A percentile compares a stretch with the other conserved stretches of the same genome.
Conservation (phyloP, 2,888 invertebrate species). For the Ptilodon capucinus region DNA sequence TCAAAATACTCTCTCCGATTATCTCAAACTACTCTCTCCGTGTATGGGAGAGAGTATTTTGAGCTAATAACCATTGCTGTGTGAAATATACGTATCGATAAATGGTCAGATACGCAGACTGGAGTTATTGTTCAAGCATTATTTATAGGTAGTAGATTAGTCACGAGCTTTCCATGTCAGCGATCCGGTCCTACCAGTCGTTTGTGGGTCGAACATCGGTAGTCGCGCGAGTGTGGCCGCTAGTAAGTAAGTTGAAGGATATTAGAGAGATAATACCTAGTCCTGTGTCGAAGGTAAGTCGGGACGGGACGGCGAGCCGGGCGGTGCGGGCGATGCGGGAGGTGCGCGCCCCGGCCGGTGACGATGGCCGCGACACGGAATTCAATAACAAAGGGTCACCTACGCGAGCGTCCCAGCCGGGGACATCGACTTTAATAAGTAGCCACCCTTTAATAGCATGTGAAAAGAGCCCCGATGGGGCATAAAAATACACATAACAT, state of each 20-base stretch:
- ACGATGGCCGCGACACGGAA: background rate
- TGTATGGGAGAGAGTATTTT: background rate
- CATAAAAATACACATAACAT: too few relatives aligned
- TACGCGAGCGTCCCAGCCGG: background rate
- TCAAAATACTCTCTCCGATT: too few relatives aligned
- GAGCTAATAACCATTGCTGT: background rate
- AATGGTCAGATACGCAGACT: background rate
- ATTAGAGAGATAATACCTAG: background rate
- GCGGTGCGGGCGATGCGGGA: background rate
- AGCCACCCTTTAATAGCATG: too few relatives aligned
- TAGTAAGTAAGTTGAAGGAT: constrained; percentile 20
- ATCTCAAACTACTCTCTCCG: too few relatives aligned
- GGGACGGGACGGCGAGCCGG: too few relatives aligned
- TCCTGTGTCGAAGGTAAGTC: background rate
- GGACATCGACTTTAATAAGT: background rate
- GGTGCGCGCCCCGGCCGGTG: background rate
- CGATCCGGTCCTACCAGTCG: constrained; percentile 16
- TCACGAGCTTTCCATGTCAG: constrained; percentile 12
- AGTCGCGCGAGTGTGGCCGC: background rate
- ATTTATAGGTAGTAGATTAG: constrained; percentile 7
- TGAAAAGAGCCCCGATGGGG: too few relatives aligned
- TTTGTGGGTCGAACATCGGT: constrained; percentile 9
- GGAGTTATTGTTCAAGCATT: background rate
- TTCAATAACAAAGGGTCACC: background rate
- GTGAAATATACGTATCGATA: constrained; percentile 2